Percentiles rank a stretch among this genome's conserved stretches.
Evolutionary conservation across 2,113 vertebrate genomes (phyloP).

Genomic region (Lichenostomus cassidix): DNA sequence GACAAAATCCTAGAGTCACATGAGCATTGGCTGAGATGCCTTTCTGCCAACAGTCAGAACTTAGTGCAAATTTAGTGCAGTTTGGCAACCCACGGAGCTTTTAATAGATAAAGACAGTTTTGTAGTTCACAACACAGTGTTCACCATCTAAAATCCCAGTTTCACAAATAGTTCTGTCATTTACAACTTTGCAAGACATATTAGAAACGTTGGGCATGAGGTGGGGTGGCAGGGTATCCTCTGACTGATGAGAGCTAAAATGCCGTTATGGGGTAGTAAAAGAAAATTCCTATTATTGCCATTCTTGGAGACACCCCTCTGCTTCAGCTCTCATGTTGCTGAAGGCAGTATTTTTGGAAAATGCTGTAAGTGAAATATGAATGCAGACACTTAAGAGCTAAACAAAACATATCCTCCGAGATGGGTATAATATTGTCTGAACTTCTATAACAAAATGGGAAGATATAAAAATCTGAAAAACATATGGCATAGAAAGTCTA

Average conservation of each 20-base stretch:
- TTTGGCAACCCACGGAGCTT: background rate
- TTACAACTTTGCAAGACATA: background rate
- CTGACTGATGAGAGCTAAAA: background rate
- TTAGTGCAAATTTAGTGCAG: background rate
- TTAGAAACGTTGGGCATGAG: accelerated
- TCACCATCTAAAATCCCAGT: background rate
- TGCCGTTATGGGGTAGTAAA: background rate
- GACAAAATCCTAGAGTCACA: background rate
- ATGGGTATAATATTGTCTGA: background rate
- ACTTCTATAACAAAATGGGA: background rate
- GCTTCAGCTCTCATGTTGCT: background rate
- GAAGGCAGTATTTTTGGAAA: background rate
- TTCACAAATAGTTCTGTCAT: background rate
- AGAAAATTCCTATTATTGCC: background rate
- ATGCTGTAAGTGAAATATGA: background rate
- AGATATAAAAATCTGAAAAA: conserved; percentile 8
- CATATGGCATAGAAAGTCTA: background rate
- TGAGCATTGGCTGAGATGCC: background rate
- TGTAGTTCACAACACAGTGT: background rate
- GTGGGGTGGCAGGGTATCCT: accelerated
- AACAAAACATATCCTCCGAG: background rate
- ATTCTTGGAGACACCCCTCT: background rate
- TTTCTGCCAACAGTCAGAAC: background rate
- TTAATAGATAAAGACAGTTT: background rate
- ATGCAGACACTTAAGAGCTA: background rate